These are phyloP conservation scores for Zenarchopterus dispar DNA, from an alignment of 2,797 vertebrate genomes.

Conservation along the genomic window DNA sequence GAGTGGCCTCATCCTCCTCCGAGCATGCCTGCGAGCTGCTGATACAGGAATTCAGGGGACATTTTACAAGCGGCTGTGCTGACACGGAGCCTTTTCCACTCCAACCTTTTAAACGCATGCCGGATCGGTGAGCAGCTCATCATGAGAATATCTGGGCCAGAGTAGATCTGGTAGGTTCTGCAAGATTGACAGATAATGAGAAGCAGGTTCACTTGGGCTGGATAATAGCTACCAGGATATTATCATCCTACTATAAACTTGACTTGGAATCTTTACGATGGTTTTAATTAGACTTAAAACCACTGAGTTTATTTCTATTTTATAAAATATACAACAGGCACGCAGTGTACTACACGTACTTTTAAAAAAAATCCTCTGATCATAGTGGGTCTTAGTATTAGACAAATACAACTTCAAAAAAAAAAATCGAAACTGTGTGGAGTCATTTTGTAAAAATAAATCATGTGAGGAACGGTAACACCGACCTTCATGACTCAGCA, in stretches of 20 bases:
- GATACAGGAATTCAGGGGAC: slow-evolving; percentile 58
- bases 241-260: slow-evolving; percentile 54
- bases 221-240: slow-evolving; percentile 62
- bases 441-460: too few species aligned
- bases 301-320: not conserved
- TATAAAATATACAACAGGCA: too few species aligned
- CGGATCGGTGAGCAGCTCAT: slow-evolving; percentile 63
- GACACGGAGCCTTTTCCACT: slow-evolving; percentile 68
- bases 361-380: too few species aligned
- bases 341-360: too few species aligned
- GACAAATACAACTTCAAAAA: too few species aligned
- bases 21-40: slow-evolving; percentile 51
- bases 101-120: slow-evolving; percentile 66
- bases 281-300: slow-evolving; percentile 65
- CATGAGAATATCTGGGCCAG: slow-evolving; percentile 36
- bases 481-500: too few species aligned
- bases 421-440: too few species aligned
- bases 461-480: too few species aligned
- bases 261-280: too few species aligned
- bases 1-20: slow-evolving; percentile 17
- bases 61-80: slow-evolving; percentile 65
- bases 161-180: slow-evolving; percentile 34
- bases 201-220: slow-evolving; percentile 61
- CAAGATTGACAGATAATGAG: slow-evolving; percentile 55
- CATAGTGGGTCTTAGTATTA: too few species aligned